Base-by-base conservation (phyloP, 2,113 vertebrate genomes). In the Gambusia holbrooki region DNA sequence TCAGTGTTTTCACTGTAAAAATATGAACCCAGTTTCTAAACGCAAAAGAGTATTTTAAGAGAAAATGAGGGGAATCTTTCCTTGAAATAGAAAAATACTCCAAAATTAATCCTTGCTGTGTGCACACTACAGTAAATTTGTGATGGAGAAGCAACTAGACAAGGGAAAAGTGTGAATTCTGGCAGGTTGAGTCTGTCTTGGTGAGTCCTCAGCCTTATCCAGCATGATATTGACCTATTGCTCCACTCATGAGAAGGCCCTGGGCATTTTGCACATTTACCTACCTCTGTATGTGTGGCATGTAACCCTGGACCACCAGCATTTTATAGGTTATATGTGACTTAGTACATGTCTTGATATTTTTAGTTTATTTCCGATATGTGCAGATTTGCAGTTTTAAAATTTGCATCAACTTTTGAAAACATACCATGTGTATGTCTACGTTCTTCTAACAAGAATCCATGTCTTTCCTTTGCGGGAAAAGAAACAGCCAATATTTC, bases 191-290 rank as follows among this genome's bases (percentile, higher is more conserved):
- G 76, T 79, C 69, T 62, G 32, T 84, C 73, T 71, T 74, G 73
- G 22, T 58, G 27, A 76, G 69, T 71, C 62, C 73, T 80, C 65
- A 68, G 65, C 74, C 66, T 74, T 79, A 81, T 84, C 83, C 84
- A 85, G 82, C 88, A 82, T 79, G 67, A 78, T 73, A 62, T 66
- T 91, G 81, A 91, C 88, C 87, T 87, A 76, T 69, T 69, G 84
- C 71, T 87, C 62, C 63, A 60, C 81, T 89, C 78, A 75, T 76
- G 78, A 85, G 62, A 88, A 37, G 35, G 67, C 81, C 73, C 61
- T n/a, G 65, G 68, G 82, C 69, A 80, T 79, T 90, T 87, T 66
- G 67, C 73, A 73, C 78, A 74, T 76, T 76, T 72, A n/a, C 83
- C 67, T 86, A 30, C 37, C 61, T 79, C 40, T 66, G 61, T 37